Evolutionary conservation across 2,888 invertebrate genomes (phyloP), one percentile per base, ranked within the genome.

Genomic region (Harpalus rubripes): DNA sequence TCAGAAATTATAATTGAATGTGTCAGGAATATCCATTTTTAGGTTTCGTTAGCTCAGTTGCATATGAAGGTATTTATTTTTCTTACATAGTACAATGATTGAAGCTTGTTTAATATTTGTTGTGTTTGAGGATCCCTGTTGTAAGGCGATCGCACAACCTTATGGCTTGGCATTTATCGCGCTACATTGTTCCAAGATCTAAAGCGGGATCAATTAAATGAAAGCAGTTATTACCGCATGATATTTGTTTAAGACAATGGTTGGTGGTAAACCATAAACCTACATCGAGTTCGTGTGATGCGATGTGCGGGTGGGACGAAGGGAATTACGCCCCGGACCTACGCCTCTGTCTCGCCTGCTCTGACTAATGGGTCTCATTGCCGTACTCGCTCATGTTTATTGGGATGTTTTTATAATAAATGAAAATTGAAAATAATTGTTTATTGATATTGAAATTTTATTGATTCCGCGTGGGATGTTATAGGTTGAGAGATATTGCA

Each of bases 121-220:
- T 32, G 12, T 12, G 44, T 52, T 52, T 52, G 44, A 52, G 44
- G 12, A 1, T 12, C 10, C 2, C 44, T 52, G 63, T 22, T 22
- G 72, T 44, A 41, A 74, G 44, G 72, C 72, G 72, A 74, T 74
- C 58, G 26, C 56, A 78, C 15, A 58, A 15, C 58, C 58, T 58
- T 78, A 78, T 56, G 32, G 58, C 32, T 78, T n/a, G 44, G 56
- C 52, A 65, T 82, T 82, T 82, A 82, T 82, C 82, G 72, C 72
- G 72, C 56, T 16, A 74, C 82, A 82, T 82, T 82, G 82, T 82
- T 82, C 39, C 68, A 59, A 82, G 82, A 82, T 82, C 82, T 82
- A 59, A 82, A 82, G 82, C 82, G 74, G 82, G 68, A 82, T 82
- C 82, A 82, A 82, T 82, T 82, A 82, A 82, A 74, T 58, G 82